phyloP scores from a whole-genome alignment of 2,113 vertebrate species.

The Eretmodus cyanostictus region DNA sequence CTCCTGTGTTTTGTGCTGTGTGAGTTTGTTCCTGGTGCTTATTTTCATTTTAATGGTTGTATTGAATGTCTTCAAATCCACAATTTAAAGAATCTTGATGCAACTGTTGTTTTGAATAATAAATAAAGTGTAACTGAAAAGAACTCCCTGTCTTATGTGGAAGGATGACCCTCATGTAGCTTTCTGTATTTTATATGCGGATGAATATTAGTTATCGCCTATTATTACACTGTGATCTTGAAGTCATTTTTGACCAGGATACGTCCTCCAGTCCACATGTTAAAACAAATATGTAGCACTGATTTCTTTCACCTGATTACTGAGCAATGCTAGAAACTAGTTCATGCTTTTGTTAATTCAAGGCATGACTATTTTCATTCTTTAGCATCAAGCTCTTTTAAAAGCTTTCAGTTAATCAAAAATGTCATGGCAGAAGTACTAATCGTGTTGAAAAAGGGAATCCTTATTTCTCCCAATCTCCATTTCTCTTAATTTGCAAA shows the following conservation, averaged over 20 bases:
- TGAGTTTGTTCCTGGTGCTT: neutral
- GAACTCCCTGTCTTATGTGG: fast-evolving
- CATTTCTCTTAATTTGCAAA: neutral
- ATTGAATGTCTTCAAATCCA: neutral
- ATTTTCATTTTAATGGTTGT: neutral
- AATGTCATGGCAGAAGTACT: neutral
- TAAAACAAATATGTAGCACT: neutral
- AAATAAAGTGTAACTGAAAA: neutral
- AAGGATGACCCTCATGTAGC: neutral
- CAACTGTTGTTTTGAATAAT: neutral
- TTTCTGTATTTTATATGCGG: fast-evolving
- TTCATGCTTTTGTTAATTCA: neutral
- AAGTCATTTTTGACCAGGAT: neutral
- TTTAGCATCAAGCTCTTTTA: neutral
- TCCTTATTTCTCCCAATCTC: neutral
- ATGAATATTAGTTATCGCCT: neutral
- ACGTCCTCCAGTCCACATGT: neutral
- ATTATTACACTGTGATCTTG: neutral
- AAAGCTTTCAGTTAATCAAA: neutral
- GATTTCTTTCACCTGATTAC: neutral
- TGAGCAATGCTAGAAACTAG: neutral
- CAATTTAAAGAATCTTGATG: neutral
- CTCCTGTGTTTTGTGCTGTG: neutral
- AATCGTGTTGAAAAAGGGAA: neutral
- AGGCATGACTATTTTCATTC: neutral